phyloP scores from a whole-genome alignment of 37 sponge, comb jelly and placozoan species.

The Ianthella basta region DNA sequence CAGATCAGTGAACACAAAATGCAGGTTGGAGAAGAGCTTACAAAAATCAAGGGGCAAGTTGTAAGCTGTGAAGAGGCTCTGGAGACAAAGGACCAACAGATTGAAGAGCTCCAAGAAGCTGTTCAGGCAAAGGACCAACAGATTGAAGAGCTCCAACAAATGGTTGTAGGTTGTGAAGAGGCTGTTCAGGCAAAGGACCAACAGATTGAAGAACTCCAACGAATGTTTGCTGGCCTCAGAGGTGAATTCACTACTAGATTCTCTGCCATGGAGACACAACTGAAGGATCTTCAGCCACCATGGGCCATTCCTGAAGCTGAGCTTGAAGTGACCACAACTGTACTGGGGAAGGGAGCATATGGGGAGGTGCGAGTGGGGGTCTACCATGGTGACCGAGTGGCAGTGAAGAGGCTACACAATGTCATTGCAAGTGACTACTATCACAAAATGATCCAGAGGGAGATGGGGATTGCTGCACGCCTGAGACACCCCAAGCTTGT shows the following conservation, averaged over 20 bases:
- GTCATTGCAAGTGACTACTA: slow-evolving; percentile 30
- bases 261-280: background rate
- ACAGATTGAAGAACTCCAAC: background rate
- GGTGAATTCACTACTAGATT: background rate
- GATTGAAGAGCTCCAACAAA: background rate
- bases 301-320: background rate
- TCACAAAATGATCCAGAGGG: slow-evolving; percentile 39
- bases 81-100: too few species aligned
- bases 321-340: background rate
- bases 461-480: slow-evolving; percentile 52
- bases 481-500: slow-evolving; percentile 73
- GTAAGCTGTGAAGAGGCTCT: too few species aligned
- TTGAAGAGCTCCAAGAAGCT: too few species aligned
- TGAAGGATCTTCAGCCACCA: background rate
- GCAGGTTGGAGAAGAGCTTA: too few species aligned
- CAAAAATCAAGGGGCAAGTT: too few species aligned
- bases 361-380: background rate
- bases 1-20: too few species aligned
- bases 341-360: background rate
- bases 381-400: slow-evolving; percentile 54
- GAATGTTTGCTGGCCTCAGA: background rate
- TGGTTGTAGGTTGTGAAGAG: background rate
- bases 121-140: too few species aligned
- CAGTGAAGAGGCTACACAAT: slow-evolving; percentile 57
- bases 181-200: too few species aligned